Percentiles rank a stretch among this genome's conserved stretches.
Conservation (phyloP, 2,113 vertebrate species). For the Dicaeum eximium region DNA sequence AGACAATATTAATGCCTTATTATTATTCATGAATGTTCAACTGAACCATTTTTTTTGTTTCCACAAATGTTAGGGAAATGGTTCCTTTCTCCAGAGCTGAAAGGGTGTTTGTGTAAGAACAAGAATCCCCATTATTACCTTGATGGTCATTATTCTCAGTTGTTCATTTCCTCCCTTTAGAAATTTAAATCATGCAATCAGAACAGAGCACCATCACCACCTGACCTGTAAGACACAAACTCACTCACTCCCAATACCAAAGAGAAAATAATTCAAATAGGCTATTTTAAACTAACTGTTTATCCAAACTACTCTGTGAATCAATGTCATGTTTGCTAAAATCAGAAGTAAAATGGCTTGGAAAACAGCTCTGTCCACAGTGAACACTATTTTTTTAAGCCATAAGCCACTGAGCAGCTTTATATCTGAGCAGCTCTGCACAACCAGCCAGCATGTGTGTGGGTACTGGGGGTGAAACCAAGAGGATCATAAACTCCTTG, state of each 20-base stretch:
- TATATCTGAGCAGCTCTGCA: neutral
- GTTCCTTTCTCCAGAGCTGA: slow-evolving; percentile 29
- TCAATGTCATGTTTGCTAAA: neutral
- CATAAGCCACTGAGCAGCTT: neutral
- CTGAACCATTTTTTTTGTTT: slow-evolving; percentile 4
- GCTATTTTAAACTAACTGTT: neutral
- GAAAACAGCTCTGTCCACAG: neutral
- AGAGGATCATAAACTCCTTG: neutral
- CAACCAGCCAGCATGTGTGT: neutral
- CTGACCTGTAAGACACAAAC: neutral
- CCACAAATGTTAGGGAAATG: neutral
- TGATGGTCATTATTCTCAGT: neutral
- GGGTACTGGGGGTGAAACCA: neutral
- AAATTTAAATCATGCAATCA: neutral
- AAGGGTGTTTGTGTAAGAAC: slow-evolving; percentile 20
- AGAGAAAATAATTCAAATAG: neutral
- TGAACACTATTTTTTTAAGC: neutral
- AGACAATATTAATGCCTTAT: neutral
- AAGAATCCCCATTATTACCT: slow-evolving; percentile 19
- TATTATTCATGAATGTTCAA: slow-evolving; percentile 4
- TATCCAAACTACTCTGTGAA: neutral
- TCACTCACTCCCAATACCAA: neutral
- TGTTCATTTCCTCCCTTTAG: neutral
- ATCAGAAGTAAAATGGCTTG: neutral
- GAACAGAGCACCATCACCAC: neutral